Evolutionary conservation across 2,888 invertebrate species (phyloP).

Genomic region (Yponomeuta cagnagella): DNA sequence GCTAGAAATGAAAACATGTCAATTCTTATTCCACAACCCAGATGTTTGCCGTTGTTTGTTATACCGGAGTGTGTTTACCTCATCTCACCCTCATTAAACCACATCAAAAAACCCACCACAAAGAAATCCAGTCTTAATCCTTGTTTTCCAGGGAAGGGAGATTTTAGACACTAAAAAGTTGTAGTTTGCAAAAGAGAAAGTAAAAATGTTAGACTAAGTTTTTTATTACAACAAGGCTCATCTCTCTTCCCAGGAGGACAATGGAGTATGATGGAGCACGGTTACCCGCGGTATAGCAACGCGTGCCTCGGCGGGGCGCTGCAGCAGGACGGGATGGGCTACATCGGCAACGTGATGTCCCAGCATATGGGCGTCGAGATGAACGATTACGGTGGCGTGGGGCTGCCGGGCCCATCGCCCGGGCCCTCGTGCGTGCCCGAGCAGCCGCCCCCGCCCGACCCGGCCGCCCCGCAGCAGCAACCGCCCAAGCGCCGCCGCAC

Average conservation of each 20-base stretch:
- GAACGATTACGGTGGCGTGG: conserved; percentile 54
- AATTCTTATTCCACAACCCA: background rate
- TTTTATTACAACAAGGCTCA: conserved; percentile 63
- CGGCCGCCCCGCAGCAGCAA: conserved; percentile 33
- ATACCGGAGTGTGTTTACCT: background rate
- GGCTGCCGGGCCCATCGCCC: conserved; percentile 56
- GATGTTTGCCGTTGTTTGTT: background rate
- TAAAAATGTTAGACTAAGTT: background rate
- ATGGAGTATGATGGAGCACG: conserved; percentile 90
- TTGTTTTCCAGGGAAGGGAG: conserved; percentile 72
- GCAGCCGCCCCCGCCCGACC: conserved; percentile 36
- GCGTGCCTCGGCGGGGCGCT: conserved; percentile 79
- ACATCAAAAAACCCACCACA: background rate
- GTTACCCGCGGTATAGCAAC: conserved; percentile 84
- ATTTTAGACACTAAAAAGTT: conserved; percentile 49
- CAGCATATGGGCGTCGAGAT: conserved; percentile 51
- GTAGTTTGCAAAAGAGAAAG: background rate
- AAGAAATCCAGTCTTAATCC: background rate
- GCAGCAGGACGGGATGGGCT: conserved; percentile 74
- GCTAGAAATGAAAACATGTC: too few species aligned
- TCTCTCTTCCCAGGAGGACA: conserved; percentile 86
- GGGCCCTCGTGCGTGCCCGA: conserved; percentile 47
- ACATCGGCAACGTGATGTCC: conserved; percentile 71
- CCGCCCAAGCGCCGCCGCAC: conserved; percentile 81
- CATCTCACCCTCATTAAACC: background rate